Percentiles rank a stretch among this genome's conserved stretches.
Evolutionary conservation across 2,888 invertebrate genomes (phyloP).

Genomic region (Oscheius onirici): DNA sequence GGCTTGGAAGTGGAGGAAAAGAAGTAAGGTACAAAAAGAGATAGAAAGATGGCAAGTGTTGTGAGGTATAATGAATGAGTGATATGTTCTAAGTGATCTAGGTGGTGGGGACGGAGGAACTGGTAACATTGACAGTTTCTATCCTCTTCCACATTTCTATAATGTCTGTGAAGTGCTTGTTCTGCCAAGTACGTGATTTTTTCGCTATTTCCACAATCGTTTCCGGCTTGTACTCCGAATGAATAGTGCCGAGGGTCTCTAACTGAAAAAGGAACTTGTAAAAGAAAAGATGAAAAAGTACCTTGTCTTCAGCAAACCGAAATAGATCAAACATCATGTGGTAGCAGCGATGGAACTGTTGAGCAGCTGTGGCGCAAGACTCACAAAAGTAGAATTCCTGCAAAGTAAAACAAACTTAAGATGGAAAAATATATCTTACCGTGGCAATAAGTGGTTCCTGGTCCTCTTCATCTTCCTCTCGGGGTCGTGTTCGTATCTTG

Average conservation of each 20-base stretch:
- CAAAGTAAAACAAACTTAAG: not conserved
- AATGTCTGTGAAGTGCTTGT: slow-evolving; percentile 23
- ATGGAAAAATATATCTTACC: too few species aligned
- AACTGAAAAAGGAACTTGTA: slow-evolving; percentile 31
- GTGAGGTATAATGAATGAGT: slow-evolving; percentile 6
- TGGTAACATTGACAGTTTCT: slow-evolving; percentile 6
- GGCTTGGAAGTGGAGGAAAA: not conserved
- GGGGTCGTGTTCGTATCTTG: not conserved
- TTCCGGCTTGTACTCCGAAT: slow-evolving; percentile 39
- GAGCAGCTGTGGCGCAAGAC: slow-evolving; percentile 39
- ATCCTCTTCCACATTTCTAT: slow-evolving; percentile 34
- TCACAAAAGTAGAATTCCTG: slow-evolving; percentile 47
- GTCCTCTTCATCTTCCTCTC: slow-evolving; percentile 11
- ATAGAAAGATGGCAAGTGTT: slow-evolving; percentile 20
- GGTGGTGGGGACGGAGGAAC: not conserved
- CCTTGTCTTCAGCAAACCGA: slow-evolving; percentile 44
- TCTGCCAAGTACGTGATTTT: slow-evolving; percentile 36
- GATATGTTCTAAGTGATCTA: not conserved
- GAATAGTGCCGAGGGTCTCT: slow-evolving; percentile 43
- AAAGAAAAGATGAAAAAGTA: not conserved
- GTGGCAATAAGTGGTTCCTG: slow-evolving; percentile 9
- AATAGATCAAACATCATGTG: slow-evolving; percentile 45
- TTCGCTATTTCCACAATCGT: slow-evolving; percentile 43
- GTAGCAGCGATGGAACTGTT: slow-evolving; percentile 39
- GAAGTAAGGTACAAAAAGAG: slow-evolving; percentile 9